Evolutionary conservation across 1,140 invertebrate species (phyloP).

Genomic region (Chrysomallon squamiferum): DNA sequence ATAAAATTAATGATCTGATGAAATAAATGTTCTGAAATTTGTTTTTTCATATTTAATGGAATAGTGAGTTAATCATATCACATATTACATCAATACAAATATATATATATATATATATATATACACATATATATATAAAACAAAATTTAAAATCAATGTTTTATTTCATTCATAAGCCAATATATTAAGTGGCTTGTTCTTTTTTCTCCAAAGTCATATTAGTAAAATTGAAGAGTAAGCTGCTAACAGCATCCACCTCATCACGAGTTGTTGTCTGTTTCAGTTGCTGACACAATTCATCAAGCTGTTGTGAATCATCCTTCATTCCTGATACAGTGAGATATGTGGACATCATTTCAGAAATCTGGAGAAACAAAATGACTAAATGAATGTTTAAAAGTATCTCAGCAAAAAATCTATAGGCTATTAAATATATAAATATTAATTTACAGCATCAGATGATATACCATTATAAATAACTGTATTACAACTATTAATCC

Average conservation of each 20-base stretch:
- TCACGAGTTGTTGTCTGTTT: constrained; percentile 33
- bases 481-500: no score
- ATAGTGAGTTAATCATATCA: no score
- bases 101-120: no score
- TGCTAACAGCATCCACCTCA: constrained; percentile 39
- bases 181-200: no score
- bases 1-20: no score
- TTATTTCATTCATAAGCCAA: no score
- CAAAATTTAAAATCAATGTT: no score
- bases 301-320: constrained; percentile 32
- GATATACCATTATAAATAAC: background rate
- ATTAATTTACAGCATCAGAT: background rate
- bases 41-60: no score
- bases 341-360: constrained; percentile 49
- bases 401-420: background rate
- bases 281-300: constrained; percentile 34
- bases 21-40: no score
- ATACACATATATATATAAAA: no score
- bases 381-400: no score
- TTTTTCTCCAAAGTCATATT: constrained; percentile 34
- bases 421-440: background rate
- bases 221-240: constrained; percentile 36
- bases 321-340: constrained; percentile 32
- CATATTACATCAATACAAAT: no score
- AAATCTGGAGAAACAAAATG: constrained; percentile 28